Evolutionary conservation across 2,888 invertebrate species (phyloP), one percentile per base, ranked within the genome.

Genomic region (Venustoraphidia nigricollis): DNA sequence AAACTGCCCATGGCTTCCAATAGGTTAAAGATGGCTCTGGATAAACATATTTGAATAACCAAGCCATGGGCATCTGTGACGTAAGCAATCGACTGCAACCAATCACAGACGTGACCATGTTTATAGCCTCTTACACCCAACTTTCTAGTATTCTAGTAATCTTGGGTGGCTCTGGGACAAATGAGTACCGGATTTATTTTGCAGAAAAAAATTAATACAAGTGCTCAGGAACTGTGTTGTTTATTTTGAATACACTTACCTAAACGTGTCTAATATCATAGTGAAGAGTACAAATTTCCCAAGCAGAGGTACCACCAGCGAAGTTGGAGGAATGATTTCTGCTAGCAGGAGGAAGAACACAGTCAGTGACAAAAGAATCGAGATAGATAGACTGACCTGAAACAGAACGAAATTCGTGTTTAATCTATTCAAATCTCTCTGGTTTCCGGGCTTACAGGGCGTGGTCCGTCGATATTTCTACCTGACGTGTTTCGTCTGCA

Each of bases 271-370:
- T 61, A 93, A 79, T 65, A 92, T 91, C 92, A 93, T 92, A 58
- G 92, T 92, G 76, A 93, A 93, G 58, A 93, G 81, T 68, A 92
- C 90, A 68, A 92, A 92, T 73, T 92, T 92, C 65, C 92, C 92
- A 59, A 92, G 81, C 58, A 93, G 77, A 57, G 92, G 92, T 63
- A 93, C 91, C 61, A 92, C 91, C 61, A 93, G 79, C 58, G 91
- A 91, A 48, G 93, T 93, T 58, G 92, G 91, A 59, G 89, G 86
- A 69, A 87, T 87, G 65, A 87, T 87, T 71, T 87, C 87, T 62
- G 85, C 85, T 66, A 89, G 70, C 68, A 93, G 81, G 69, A 93
- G 76, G 81, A 93, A 93, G 83, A 93, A 93, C 79, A 93, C 92
- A 68, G 92, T 93, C 68, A 93, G 79, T 64, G 92, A 92, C 67